Percentiles rank a stretch among this genome's conserved stretches.
phyloP scores from a whole-genome alignment of 2,888 invertebrate genomes.

The Tiliacea aurago region DNA sequence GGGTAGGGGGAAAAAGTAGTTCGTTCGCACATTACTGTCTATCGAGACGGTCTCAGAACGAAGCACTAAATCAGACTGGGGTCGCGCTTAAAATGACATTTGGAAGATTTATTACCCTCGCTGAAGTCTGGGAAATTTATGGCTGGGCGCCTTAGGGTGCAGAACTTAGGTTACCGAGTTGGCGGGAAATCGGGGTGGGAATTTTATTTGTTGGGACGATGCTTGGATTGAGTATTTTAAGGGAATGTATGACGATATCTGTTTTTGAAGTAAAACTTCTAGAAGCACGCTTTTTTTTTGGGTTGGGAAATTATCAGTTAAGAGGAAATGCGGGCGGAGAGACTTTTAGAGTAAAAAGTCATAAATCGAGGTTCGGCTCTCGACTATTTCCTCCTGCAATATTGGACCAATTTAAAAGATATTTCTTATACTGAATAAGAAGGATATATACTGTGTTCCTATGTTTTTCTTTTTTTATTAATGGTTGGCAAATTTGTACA shows the following conservation, averaged over 20 bases:
- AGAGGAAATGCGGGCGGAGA: no score
- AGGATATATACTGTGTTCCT: no score
- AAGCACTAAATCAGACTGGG: constrained; percentile 51
- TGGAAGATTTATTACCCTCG: constrained; percentile 42
- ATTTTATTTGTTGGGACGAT: background rate
- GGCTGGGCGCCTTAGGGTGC: constrained; percentile 29
- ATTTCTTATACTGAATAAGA: no score
- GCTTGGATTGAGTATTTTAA: constrained; percentile 8
- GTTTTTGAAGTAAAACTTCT: no score
- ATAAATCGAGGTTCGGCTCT: no score
- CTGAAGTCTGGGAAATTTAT: constrained; percentile 49
- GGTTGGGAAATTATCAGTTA: no score
- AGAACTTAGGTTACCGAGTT: constrained; percentile 41
- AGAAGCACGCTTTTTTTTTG: no score
- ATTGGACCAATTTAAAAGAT: no score
- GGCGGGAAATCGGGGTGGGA: constrained; percentile 4
- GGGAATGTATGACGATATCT: background rate
- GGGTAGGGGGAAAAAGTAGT: constrained; percentile 19
- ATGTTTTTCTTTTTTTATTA: no score
- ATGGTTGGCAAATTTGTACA: no score
- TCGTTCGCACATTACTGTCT: constrained; percentile 37
- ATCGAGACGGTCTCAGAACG: background rate
- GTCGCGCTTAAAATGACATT: constrained; percentile 57
- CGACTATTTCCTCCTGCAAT: no score
- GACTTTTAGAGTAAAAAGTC: no score